These are phyloP conservation scores for Amblyjoppa proteus DNA, from an alignment of 2,888 invertebrate genomes.

Conservation along the genomic window DNA sequence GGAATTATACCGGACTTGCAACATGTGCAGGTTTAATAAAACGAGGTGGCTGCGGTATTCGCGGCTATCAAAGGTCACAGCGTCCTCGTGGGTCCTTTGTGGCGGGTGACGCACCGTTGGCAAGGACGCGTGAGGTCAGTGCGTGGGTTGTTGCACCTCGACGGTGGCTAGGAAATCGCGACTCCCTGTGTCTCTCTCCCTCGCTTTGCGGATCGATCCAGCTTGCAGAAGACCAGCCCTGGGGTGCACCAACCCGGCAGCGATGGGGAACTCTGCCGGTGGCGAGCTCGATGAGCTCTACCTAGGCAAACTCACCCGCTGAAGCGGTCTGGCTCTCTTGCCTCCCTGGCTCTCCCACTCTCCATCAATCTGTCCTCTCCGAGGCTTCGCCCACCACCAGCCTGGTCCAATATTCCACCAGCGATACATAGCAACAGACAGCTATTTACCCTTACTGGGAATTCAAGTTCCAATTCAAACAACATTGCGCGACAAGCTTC, in stretches of 20 bases:
- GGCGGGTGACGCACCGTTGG: constrained; percentile 58
- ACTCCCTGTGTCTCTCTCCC: constrained; percentile 23
- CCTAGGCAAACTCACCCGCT: constrained; percentile 45
- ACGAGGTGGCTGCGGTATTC: background rate
- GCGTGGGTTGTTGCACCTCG: constrained; percentile 84
- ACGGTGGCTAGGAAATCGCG: constrained; percentile 70
- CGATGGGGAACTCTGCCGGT: constrained; percentile 11
- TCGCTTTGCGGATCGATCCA: constrained; percentile 78
- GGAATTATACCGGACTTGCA: background rate
- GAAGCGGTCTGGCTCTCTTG: background rate
- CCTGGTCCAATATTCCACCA: too few species aligned
- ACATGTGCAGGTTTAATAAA: background rate
- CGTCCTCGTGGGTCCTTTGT: constrained; percentile 62
- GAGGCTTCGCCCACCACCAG: constrained; percentile 15
- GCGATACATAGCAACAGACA: constrained; percentile 78
- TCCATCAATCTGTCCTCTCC: background rate
- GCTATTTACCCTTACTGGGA: constrained; percentile 67
- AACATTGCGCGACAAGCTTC: constrained; percentile 59
- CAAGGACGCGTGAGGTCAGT: constrained; percentile 79
- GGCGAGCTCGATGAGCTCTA: constrained; percentile 51
- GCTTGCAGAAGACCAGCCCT: constrained; percentile 74
- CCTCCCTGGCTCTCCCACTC: background rate
- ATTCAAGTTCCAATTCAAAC: constrained; percentile 59
- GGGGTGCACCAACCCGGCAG: constrained; percentile 80
- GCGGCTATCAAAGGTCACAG: constrained; percentile 71